Evolutionary conservation across 30 jellyfish, hydroid and myxozoan species (phyloP).

Genomic region (Turritopsis rubra): DNA sequence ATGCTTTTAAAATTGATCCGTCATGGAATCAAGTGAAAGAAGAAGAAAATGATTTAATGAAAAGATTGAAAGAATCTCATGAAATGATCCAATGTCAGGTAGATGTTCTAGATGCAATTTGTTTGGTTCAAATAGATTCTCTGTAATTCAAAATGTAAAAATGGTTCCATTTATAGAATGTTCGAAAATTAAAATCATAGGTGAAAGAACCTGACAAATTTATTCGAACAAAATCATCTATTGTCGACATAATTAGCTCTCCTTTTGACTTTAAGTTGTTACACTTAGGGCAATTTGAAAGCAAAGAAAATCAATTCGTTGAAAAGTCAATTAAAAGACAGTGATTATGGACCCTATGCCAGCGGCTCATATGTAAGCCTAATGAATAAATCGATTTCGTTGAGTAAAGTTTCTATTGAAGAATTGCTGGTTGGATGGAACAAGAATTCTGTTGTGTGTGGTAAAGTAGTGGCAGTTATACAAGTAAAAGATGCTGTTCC

Average conservation of each 20-base stretch:
- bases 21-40: constrained; percentile 83
- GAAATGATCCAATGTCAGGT: constrained; percentile 70
- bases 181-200: no score
- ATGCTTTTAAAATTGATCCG: constrained; percentile 74
- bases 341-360: constrained; percentile 90
- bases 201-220: no score
- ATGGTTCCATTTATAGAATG: no score
- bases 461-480: constrained; percentile 74
- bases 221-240: background rate
- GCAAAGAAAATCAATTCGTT: constrained; percentile 59
- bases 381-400: constrained; percentile 37
- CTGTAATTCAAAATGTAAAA: no score
- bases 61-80: constrained; percentile 29
- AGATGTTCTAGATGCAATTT: background rate
- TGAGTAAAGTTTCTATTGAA: constrained; percentile 26
- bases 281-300: constrained; percentile 75
- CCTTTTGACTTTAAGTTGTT: no score
- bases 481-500: constrained; percentile 77
- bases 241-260: no score
- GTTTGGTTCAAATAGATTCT: no score
- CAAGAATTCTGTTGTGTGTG: constrained; percentile 53
- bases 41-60: constrained; percentile 39
- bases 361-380: constrained; percentile 76
- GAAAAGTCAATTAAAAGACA: constrained; percentile 53
- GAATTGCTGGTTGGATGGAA: constrained; percentile 40